Evolutionary conservation across 2,888 invertebrate species (phyloP).

Genomic region (Perithous albicinctus): DNA sequence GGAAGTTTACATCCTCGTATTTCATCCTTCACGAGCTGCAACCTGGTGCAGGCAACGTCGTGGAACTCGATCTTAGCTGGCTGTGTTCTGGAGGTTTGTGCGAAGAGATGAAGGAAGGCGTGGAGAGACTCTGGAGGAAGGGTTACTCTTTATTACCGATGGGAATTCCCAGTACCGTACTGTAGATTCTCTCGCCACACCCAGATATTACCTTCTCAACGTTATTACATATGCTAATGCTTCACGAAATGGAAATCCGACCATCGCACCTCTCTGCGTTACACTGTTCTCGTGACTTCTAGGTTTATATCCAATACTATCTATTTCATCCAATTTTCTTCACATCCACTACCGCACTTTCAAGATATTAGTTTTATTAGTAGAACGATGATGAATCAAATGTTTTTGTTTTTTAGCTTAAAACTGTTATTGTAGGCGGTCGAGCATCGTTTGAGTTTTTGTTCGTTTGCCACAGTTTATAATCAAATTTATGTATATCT

Average conservation of each 20-base stretch:
- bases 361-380: conserved; percentile 37
- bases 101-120: conserved; percentile 31
- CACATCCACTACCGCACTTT: not conserved
- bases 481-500: not conserved
- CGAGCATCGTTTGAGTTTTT: not conserved
- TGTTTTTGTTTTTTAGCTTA: not conserved
- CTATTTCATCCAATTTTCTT: conserved; percentile 23
- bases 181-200: conserved; percentile 62
- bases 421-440: not conserved
- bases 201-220: conserved; percentile 70
- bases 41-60: conserved; percentile 60
- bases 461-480: not conserved
- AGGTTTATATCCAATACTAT: conserved; percentile 41
- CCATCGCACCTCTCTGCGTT: conserved; percentile 28
- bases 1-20: conserved; percentile 72
- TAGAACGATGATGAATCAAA: conserved; percentile 15
- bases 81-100: conserved; percentile 48
- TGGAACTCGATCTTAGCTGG: conserved; percentile 68
- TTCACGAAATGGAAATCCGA: conserved; percentile 66
- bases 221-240: conserved; percentile 78
- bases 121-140: conserved; percentile 51
- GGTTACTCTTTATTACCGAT: conserved; percentile 77
- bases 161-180: conserved; percentile 72
- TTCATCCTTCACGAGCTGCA: conserved; percentile 67
- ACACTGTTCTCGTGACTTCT: conserved; percentile 15